These are phyloP conservation scores for Bedellia somnulentella DNA, from an alignment of 2,888 invertebrate species.

Conservation along the genomic window DNA sequence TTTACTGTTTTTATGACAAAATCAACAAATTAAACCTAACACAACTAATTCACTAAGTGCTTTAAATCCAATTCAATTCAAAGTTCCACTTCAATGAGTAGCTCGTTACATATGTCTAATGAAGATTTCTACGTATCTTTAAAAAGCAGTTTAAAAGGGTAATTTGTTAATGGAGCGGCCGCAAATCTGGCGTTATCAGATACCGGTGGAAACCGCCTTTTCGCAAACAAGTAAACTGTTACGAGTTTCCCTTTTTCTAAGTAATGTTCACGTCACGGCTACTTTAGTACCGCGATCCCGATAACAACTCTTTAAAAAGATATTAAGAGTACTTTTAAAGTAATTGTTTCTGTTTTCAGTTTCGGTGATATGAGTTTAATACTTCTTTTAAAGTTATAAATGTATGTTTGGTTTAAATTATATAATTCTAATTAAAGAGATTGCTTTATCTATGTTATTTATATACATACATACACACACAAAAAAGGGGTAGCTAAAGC, in stretches of 20 bases:
- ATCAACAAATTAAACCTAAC: no score
- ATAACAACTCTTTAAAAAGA: conserved; percentile 48
- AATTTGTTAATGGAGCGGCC: conserved; percentile 51
- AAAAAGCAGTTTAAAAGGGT: conserved; percentile 28
- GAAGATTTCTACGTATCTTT: conserved; percentile 7
- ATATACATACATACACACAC: no score
- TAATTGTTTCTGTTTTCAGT: conserved; percentile 43
- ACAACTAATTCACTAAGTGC: no score
- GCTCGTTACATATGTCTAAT: neutral
- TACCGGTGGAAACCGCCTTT: conserved; percentile 40
- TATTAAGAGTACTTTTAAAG: conserved; percentile 51
- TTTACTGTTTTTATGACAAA: no score
- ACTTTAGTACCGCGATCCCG: conserved; percentile 46
- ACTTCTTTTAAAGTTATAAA: no score
- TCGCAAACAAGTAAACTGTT: conserved; percentile 46
- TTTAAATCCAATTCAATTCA: no score
- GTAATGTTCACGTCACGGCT: conserved; percentile 41
- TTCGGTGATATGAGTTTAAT: no score
- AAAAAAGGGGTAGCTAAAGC: no score
- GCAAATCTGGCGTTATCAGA: conserved; percentile 53
- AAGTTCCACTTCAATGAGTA: no score
- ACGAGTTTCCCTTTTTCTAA: conserved; percentile 39
- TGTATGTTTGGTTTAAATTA: no score
- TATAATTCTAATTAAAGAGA: no score
- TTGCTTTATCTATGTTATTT: no score